Conservation (phyloP, 2,797 vertebrate species). For the Xenopus petersii region DNA sequence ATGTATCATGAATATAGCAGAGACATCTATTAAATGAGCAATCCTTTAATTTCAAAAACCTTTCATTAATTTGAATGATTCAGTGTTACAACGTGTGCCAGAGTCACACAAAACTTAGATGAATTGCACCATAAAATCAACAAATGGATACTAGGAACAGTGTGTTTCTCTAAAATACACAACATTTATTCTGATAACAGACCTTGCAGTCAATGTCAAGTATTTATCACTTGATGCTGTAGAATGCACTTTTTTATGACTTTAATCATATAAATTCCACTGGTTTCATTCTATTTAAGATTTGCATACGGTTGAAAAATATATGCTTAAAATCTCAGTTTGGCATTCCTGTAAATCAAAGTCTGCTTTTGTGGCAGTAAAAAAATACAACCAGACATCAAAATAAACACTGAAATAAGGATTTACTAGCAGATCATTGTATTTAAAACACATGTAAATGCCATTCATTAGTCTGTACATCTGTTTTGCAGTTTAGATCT, state of each 20-base stretch:
- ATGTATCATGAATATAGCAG: no score
- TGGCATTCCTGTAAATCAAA: background rate
- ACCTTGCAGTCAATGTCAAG: background rate
- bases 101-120: background rate
- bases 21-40: no score
- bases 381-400: background rate
- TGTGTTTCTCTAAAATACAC: background rate
- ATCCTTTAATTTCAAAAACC: no score
- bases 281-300: constrained; percentile 2
- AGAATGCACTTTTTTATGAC: background rate
- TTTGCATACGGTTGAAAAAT: background rate
- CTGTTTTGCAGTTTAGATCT: background rate
- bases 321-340: background rate
- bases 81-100: background rate
- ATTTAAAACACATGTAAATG: background rate
- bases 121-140: no score
- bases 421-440: constrained; percentile 1
- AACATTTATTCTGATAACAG: background rate
- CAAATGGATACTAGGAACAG: background rate
- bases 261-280: background rate
- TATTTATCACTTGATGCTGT: background rate
- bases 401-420: background rate
- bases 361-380: background rate
- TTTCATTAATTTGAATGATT: background rate
- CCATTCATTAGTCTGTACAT: background rate